phyloP scores from a whole-genome alignment of 2,888 invertebrate species.

The Caenorhabditis zanzibari region DNA sequence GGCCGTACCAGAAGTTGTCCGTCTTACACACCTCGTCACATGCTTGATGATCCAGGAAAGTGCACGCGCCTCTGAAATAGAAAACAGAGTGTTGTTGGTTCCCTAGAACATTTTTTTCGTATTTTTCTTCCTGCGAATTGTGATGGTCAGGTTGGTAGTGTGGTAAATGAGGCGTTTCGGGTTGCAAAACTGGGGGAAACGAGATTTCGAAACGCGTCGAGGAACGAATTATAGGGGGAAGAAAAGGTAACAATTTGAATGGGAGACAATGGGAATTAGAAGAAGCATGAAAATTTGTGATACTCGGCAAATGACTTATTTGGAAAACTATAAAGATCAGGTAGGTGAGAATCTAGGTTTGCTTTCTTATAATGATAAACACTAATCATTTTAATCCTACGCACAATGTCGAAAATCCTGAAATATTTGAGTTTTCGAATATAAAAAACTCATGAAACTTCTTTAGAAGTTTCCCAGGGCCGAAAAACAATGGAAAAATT shows the following conservation, averaged over 20 bases:
- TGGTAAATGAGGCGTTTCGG: slow-evolving; percentile 44
- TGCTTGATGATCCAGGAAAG: slow-evolving; percentile 78
- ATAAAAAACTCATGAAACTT: no score
- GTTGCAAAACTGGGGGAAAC: slow-evolving; percentile 9
- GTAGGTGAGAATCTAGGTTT: slow-evolving; percentile 43
- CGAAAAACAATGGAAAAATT: not conserved
- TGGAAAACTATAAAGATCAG: slow-evolving; percentile 72
- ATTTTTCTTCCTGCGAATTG: not conserved
- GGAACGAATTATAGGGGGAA: not conserved
- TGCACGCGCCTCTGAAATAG: slow-evolving; percentile 73
- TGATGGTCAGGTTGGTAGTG: not conserved
- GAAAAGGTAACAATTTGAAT: not conserved
- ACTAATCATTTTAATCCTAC: no score
- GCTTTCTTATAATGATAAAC: no score
- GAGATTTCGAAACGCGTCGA: slow-evolving; percentile 3
- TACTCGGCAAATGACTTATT: slow-evolving; percentile 69
- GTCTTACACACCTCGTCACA: slow-evolving; percentile 81
- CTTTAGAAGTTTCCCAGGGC: not conserved
- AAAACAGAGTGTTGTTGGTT: not conserved
- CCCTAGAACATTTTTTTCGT: not conserved
- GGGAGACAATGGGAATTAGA: not conserved
- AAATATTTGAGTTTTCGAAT: no score
- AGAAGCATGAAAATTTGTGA: not conserved
- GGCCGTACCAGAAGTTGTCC: slow-evolving; percentile 75
- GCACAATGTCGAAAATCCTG: no score